These are phyloP conservation scores for Drosophila peninsularis DNA, from an alignment of 2,888 invertebrate genomes.

Conservation along the genomic window DNA sequence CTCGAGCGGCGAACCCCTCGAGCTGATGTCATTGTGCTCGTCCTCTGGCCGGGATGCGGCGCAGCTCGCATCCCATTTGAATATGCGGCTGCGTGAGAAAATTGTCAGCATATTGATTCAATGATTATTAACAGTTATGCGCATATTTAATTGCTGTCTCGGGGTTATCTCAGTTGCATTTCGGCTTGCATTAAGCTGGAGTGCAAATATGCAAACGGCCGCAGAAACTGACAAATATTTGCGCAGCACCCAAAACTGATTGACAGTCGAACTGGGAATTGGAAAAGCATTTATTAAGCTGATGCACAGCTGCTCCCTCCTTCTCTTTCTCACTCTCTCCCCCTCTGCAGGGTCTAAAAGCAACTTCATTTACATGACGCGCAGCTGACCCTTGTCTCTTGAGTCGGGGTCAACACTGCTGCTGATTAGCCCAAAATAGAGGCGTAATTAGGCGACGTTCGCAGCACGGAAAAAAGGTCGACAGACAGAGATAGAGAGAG, in stretches of 20 bases:
- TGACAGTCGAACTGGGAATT: slow-evolving; percentile 40
- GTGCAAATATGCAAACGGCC: slow-evolving; percentile 65
- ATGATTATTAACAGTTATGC: slow-evolving; percentile 78
- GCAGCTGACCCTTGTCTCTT: slow-evolving; percentile 58
- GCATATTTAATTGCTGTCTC: slow-evolving; percentile 72
- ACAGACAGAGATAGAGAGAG: background rate
- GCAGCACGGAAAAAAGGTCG: slow-evolving; percentile 48
- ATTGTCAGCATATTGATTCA: slow-evolving; percentile 79
- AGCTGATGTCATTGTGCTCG: slow-evolving; percentile 55
- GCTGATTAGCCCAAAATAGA: slow-evolving; percentile 75
- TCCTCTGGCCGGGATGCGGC: slow-evolving; percentile 13
- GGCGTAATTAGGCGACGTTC: slow-evolving; percentile 70
- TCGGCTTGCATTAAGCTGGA: slow-evolving; percentile 59
- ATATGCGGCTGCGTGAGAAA: slow-evolving; percentile 67
- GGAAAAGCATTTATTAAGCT: background rate
- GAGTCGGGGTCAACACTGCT: slow-evolving; percentile 51
- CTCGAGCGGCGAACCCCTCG: slow-evolving; percentile 64
- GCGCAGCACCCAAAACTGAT: slow-evolving; percentile 65
- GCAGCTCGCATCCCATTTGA: slow-evolving; percentile 61
- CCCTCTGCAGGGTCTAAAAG: background rate
- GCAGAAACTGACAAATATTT: slow-evolving; percentile 68
- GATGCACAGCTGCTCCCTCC: slow-evolving; percentile 33
- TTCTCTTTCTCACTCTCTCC: background rate
- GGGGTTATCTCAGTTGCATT: slow-evolving; percentile 37
- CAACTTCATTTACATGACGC: slow-evolving; percentile 59